Percentiles rank a stretch among this genome's conserved stretches.
Conservation (phyloP, 2,888 invertebrate species). For the Muschampia plurimacula region DNA sequence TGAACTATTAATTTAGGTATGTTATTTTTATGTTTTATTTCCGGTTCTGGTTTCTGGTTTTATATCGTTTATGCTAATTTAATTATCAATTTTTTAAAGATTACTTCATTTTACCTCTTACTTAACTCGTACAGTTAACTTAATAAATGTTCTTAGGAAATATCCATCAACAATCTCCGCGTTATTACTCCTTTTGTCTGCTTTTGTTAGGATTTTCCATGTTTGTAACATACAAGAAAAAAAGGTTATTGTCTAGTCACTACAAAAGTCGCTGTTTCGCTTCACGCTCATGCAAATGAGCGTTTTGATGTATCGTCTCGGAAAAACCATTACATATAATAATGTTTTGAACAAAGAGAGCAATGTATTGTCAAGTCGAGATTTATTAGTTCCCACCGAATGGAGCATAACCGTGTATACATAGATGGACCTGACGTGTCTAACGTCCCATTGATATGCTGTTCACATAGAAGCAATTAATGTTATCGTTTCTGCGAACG, state of each 20-base stretch:
- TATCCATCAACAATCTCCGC: neutral
- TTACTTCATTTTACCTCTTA: neutral
- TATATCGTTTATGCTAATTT: too few relatives aligned
- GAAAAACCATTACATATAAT: constrained; percentile 31
- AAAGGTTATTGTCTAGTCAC: constrained; percentile 15
- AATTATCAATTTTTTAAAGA: too few relatives aligned
- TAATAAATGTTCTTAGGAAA: neutral
- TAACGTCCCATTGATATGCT: constrained; percentile 63
- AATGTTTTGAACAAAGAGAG: constrained; percentile 24
- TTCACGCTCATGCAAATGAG: constrained; percentile 36
- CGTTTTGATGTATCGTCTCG: constrained; percentile 25
- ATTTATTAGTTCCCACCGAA: constrained; percentile 76
- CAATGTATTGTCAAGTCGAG: constrained; percentile 61
- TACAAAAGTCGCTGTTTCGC: constrained; percentile 34
- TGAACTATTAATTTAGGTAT: too few relatives aligned
- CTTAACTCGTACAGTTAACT: neutral
- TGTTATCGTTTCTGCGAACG: constrained; percentile 66
- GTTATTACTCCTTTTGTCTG: neutral
- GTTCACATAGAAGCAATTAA: constrained; percentile 48
- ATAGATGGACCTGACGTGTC: constrained; percentile 51
- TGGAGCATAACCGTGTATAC: constrained; percentile 44
- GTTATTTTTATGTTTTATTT: too few relatives aligned
- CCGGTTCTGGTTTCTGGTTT: too few relatives aligned
- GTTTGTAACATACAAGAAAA: constrained; percentile 9
- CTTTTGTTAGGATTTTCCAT: constrained; percentile 27